Conservation (phyloP, 1,140 invertebrate genomes). For the Drosophila saltans region DNA sequence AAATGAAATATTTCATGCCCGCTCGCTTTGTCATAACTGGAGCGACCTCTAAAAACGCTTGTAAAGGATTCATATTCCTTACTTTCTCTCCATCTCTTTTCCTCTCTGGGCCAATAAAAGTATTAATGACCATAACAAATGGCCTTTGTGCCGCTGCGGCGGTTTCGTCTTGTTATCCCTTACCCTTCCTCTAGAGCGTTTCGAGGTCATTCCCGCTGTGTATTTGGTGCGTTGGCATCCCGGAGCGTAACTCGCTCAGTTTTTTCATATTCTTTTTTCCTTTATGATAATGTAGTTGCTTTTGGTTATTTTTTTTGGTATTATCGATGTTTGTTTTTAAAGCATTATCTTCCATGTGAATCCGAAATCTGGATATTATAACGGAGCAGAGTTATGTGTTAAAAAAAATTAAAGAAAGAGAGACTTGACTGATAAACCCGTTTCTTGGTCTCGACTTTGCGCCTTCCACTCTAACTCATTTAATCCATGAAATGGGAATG, state of each 20-base stretch:
- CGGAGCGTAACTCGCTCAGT: slow-evolving; percentile 53
- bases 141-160: slow-evolving; percentile 59
- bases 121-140: slow-evolving; percentile 81
- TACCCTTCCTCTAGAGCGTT: slow-evolving; percentile 20
- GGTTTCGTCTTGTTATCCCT: slow-evolving; percentile 1
- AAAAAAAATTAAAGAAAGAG: background rate
- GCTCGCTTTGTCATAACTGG: slow-evolving; percentile 56
- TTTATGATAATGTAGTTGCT: background rate
- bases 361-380: slow-evolving; percentile 36
- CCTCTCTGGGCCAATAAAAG: slow-evolving; percentile 69
- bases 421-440: slow-evolving; percentile 52
- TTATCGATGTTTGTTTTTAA: slow-evolving; percentile 36
- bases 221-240: slow-evolving; percentile 64
- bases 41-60: slow-evolving; percentile 47
- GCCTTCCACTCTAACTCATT: slow-evolving; percentile 44
- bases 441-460: slow-evolving; percentile 31
- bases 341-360: slow-evolving; percentile 20
- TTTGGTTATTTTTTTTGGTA: background rate
- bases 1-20: slow-evolving; percentile 75
- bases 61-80: slow-evolving; percentile 56
- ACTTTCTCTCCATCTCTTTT: slow-evolving; percentile 1
- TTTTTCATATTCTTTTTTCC: background rate
- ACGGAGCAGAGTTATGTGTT: slow-evolving; percentile 54
- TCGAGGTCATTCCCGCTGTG: slow-evolving; percentile 73
- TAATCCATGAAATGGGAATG: slow-evolving; percentile 68